Evolutionary conservation across 2,113 vertebrate species (phyloP).

Genomic region (Prunella fulvescens): DNA sequence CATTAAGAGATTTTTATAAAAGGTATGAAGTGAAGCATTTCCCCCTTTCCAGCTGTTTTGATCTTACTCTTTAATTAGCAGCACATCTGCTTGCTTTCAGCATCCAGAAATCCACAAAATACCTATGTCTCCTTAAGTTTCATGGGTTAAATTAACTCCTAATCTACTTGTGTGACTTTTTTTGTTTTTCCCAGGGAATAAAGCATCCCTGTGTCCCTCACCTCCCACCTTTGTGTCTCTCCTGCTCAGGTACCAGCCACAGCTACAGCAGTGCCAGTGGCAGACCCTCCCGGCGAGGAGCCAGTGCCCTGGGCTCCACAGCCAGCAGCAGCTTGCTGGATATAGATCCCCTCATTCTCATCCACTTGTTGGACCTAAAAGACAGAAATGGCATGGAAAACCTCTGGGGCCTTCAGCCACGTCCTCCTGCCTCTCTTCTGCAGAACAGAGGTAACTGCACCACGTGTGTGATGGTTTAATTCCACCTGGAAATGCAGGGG

Average conservation of each 20-base stretch:
- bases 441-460: conserved; percentile 82
- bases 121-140: background rate
- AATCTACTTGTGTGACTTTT: background rate
- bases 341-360: conserved; percentile 93
- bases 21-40: background rate
- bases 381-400: conserved; percentile 90
- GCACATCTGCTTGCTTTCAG: background rate
- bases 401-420: conserved; percentile 92
- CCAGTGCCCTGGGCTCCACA: conserved; percentile 68
- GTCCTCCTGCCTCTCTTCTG: conserved; percentile 85
- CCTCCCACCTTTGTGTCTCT: background rate
- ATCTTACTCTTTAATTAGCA: background rate
- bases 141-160: background rate
- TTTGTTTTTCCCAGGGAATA: background rate
- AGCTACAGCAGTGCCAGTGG: conserved; percentile 68
- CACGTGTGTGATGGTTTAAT: fast-evolving
- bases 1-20: background rate
- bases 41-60: background rate
- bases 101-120: background rate
- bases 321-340: conserved; percentile 85
- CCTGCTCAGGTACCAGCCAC: conserved; percentile 60
- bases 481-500: background rate
- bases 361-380: conserved; percentile 94
- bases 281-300: conserved; percentile 70
- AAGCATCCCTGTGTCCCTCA: background rate